phyloP scores from a whole-genome alignment of 2,888 invertebrate genomes.

The Ceramica pisi region DNA sequence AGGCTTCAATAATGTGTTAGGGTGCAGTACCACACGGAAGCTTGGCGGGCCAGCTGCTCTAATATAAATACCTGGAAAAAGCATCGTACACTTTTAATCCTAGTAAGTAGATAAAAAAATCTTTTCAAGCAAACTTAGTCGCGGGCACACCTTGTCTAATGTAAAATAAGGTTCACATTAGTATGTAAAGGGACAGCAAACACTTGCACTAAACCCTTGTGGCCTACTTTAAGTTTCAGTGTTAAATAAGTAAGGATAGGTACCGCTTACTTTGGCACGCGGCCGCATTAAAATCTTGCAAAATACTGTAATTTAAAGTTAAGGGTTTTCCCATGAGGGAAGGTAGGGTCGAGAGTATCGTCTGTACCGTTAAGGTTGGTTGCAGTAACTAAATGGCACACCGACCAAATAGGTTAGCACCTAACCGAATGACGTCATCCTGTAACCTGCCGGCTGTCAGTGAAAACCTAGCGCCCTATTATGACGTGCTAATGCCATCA shows the following conservation, averaged over 20 bases:
- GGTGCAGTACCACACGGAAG: too few species aligned
- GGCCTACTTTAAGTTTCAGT: slow-evolving; percentile 15
- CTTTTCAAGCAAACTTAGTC: neutral
- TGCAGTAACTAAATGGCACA: too few species aligned
- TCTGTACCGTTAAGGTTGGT: too few species aligned
- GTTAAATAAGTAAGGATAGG: slow-evolving; percentile 4
- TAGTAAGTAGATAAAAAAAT: neutral
- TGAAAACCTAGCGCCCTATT: too few species aligned
- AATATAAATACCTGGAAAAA: neutral
- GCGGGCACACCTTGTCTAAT: neutral
- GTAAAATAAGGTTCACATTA: slow-evolving; percentile 11
- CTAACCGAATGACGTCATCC: too few species aligned
- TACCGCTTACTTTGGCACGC: slow-evolving; percentile 1
- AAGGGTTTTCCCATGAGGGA: too few species aligned
- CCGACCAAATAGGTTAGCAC: too few species aligned
- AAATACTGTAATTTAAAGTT: neutral
- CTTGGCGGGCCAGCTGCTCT: too few species aligned
- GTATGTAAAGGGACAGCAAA: slow-evolving; percentile 6
- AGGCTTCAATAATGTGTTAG: too few species aligned
- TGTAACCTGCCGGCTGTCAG: too few species aligned
- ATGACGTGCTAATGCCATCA: too few species aligned
- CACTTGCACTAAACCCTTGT: slow-evolving; percentile 9
- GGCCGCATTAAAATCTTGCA: slow-evolving; percentile 12
- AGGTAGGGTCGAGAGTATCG: too few species aligned
- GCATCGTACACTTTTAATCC: neutral